Base-by-base conservation (phyloP, 2,888 invertebrate genomes). In the Ceramica pisi region DNA sequence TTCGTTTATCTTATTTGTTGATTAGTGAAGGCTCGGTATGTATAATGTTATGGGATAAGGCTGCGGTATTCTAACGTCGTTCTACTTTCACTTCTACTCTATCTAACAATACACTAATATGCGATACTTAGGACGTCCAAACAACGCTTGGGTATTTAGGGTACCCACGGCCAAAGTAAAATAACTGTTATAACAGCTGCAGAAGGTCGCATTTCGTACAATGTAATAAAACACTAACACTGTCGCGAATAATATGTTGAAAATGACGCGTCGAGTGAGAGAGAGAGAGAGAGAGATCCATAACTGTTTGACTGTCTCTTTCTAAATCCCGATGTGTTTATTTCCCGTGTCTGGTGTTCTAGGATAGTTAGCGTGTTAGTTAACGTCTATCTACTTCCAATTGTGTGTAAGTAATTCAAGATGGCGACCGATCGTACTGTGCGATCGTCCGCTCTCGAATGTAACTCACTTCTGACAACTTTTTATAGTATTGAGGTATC, bases 1-100 rank as follows among this genome's bases (percentile, higher is more conserved):
- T 81, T 77, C 21, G 41, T 77, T 59, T 66, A 65, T 55, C 65
- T 63, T 48, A 68, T 78, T 82, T 78, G 71, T 78, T 84, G 63
- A 69, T 74, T 78, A 71, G 60, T 78, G 46, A 46, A 66, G 73
- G 74, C 68, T 80, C 82, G 78, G 82, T 77, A 53, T 78, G 73
- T 73, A 64, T 75, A 44, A 70, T 63, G 61, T 78, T 63, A 60
- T 63, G 67, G 67, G 79, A 55, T 73, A 67, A 67, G 69, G 83
- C 61, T 63, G 72, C 65, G 80, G 76, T 65, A 64, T 41, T 65
- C 53, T 51, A 23, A 21, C 31, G 35, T 55, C 71, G 67, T 50
- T 66, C 71, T 67, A 65, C 38, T 61, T 51, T 74, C 51, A 65
- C 50, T 26, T 65, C 57, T 65, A 56, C 35, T 63, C 50, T 61